These are phyloP conservation scores for Rhopalosiphum padi DNA, from an alignment of 1,140 invertebrate species.

Conservation along the genomic window DNA sequence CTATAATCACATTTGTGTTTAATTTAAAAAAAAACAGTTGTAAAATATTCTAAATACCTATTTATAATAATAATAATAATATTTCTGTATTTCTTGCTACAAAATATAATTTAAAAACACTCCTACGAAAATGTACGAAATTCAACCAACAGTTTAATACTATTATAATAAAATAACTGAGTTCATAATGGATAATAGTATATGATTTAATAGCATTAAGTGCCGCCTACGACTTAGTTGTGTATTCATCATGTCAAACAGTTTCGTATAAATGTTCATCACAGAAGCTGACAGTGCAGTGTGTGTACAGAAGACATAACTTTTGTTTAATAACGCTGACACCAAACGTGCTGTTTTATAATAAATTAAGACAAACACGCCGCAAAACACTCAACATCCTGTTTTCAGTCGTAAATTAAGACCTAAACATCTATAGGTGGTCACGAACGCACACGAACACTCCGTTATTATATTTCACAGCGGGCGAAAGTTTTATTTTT, in stretches of 20 bases:
- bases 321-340: background rate
- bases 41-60: no score
- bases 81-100: no score
- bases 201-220: background rate
- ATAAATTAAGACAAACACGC: background rate
- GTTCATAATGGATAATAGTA: background rate
- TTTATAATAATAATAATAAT: no score
- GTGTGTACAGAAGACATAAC: background rate
- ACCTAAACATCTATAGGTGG: background rate
- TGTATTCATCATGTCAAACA: background rate
- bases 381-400: background rate
- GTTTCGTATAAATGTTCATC: background rate
- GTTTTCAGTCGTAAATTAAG: background rate
- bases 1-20: no score
- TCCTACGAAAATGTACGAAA: background rate
- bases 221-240: background rate
- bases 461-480: background rate
- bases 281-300: background rate
- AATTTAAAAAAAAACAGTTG: no score
- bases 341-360: background rate
- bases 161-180: background rate
- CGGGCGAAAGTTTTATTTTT: background rate
- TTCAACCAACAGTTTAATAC: background rate
- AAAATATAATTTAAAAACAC: no score
- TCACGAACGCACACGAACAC: background rate